phyloP scores from a whole-genome alignment of 2,113 vertebrate species.

The Cyprinus carpio region DNA sequence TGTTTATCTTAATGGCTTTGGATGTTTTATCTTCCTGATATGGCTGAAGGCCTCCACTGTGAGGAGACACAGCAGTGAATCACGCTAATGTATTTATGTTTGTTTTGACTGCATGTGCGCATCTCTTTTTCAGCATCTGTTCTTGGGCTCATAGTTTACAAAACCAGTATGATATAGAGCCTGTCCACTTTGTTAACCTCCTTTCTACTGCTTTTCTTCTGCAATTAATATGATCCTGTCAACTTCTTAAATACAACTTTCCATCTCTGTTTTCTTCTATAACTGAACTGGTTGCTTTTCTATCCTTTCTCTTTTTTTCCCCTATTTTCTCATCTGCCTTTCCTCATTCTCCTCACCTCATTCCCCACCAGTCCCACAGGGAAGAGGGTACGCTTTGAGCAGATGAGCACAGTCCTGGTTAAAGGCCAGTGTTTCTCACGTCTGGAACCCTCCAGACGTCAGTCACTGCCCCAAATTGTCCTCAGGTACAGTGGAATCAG shows the following conservation, averaged over 20 bases:
- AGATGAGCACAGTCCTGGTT: conserved; percentile 89
- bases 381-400: conserved; percentile 89
- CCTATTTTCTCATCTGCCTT: conserved; percentile 34
- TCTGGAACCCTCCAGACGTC: conserved; percentile 80
- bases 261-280: conserved; percentile 10
- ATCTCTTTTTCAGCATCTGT: conserved; percentile 26
- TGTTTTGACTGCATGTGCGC: not conserved
- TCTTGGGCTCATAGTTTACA: not conserved
- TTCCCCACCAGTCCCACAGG: conserved; percentile 65
- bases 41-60: not conserved
- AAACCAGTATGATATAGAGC: not conserved
- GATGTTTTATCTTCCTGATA: conserved; percentile 1
- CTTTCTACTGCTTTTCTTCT: not conserved
- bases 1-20: not conserved
- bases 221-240: not conserved
- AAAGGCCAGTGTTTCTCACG: conserved; percentile 79
- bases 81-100: not conserved
- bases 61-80: not conserved
- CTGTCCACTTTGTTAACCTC: not conserved
- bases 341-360: conserved; percentile 31
- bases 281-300: conserved; percentile 46
- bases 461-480: conserved; percentile 61
- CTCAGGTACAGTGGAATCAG: conserved; percentile 57
- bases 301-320: conserved; percentile 24
- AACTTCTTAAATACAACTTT: not conserved